These are phyloP conservation scores for Nymphalis polychloros DNA, from an alignment of 2,888 invertebrate genomes.

Conservation along the genomic window DNA sequence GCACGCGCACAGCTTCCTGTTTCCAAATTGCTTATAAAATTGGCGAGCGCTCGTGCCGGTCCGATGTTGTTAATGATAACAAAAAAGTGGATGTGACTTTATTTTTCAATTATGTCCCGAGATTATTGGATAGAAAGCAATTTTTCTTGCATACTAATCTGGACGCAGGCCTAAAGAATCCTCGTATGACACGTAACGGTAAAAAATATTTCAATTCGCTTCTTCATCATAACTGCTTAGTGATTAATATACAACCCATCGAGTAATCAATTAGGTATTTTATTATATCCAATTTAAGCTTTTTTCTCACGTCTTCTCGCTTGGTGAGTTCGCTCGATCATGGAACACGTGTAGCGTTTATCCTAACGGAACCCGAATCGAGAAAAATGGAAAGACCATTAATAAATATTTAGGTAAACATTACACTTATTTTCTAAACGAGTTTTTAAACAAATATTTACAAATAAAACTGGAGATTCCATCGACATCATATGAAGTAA, in stretches of 20 bases:
- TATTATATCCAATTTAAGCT: background rate
- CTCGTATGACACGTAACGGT: conserved; percentile 26
- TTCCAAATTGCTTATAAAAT: conserved; percentile 76
- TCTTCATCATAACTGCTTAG: conserved; percentile 27
- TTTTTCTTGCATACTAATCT: conserved; percentile 35
- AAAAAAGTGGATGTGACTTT: conserved; percentile 60
- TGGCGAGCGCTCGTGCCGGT: conserved; percentile 73
- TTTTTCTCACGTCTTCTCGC: conserved; percentile 1
- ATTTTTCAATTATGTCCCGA: conserved; percentile 71
- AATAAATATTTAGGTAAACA: too few relatives aligned
- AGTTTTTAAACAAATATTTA: too few relatives aligned
- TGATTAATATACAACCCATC: conserved; percentile 19
- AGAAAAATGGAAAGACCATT: too few relatives aligned
- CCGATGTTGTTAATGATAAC: conserved; percentile 67
- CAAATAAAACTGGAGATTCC: too few relatives aligned
- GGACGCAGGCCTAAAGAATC: conserved; percentile 23
- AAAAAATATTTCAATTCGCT: conserved; percentile 27
- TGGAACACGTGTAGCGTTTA: too few relatives aligned
- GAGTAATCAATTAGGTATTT: conserved; percentile 9
- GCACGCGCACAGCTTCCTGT: conserved; percentile 69
- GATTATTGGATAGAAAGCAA: conserved; percentile 60
- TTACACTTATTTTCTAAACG: too few relatives aligned
- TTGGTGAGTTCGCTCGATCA: background rate
- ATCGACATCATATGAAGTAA: too few relatives aligned
- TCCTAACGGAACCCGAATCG: too few relatives aligned